Conservation (phyloP, 2,888 invertebrate genomes). For the Temnothorax rugatulus region DNA sequence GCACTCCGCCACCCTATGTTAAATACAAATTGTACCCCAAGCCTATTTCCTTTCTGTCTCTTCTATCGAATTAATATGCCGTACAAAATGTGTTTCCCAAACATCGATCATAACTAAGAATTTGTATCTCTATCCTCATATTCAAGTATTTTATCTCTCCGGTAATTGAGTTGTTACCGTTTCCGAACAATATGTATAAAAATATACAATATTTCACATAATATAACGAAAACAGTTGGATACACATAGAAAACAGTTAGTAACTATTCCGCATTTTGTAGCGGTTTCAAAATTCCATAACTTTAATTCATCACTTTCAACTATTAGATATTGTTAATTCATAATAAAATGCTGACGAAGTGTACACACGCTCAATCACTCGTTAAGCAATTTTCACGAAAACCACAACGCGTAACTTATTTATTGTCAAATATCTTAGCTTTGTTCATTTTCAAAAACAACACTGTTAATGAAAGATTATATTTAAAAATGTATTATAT, state of each 20-base stretch:
- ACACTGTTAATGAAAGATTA: slow-evolving; percentile 25
- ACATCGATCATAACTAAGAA: not conserved
- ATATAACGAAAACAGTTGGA: not conserved
- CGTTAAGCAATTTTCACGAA: slow-evolving; percentile 39
- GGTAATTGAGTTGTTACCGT: not conserved
- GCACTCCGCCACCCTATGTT: slow-evolving; percentile 85
- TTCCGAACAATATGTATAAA: not conserved
- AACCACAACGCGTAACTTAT: not conserved
- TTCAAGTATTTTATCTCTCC: not conserved
- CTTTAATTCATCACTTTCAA: slow-evolving; percentile 46
- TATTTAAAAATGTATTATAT: not conserved
- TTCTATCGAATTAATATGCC: slow-evolving; percentile 9
- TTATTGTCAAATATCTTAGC: slow-evolving; percentile 3
- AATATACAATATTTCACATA: not conserved
- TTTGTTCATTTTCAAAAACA: slow-evolving; percentile 28
- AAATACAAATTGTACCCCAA: slow-evolving; percentile 81
- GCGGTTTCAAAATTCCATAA: slow-evolving; percentile 21
- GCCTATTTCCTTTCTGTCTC: slow-evolving; percentile 66
- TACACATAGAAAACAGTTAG: slow-evolving; percentile 30
- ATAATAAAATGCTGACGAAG: slow-evolving; percentile 67
- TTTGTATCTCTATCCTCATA: not conserved
- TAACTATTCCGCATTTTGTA: slow-evolving; percentile 19
- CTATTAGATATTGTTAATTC: slow-evolving; percentile 68
- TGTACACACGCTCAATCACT: slow-evolving; percentile 69
- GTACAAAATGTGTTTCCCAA: not conserved